Evolutionary conservation across 2,113 vertebrate genomes (phyloP).

Genomic region (Oncorhynchus kisutch): DNA sequence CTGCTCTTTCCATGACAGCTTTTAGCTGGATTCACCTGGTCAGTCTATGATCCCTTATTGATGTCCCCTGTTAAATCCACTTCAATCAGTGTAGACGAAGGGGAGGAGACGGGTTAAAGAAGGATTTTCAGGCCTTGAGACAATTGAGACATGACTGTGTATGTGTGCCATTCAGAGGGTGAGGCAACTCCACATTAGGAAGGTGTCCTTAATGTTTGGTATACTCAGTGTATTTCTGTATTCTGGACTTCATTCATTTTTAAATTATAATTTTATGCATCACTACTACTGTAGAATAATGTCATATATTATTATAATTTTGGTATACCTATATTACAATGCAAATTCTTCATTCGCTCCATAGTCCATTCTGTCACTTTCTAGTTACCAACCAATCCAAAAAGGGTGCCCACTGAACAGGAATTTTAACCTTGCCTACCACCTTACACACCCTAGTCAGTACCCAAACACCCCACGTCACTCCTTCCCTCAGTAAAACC

Average conservation of each 20-base stretch:
- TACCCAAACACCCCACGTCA: background rate
- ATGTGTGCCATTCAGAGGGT: no score
- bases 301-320: constrained; percentile 77
- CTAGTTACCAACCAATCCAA: constrained; percentile 36
- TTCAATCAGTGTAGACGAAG: no score
- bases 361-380: constrained; percentile 51
- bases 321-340: constrained; percentile 66
- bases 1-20: no score
- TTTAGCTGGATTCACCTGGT: no score
- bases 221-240: constrained; percentile 20
- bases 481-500: background rate
- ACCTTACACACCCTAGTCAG: background rate
- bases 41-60: no score
- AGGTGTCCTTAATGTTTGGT: no score
- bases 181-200: no score
- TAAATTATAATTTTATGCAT: constrained; percentile 43
- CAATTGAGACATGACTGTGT: no score
- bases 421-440: background rate
- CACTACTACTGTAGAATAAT: constrained; percentile 46
- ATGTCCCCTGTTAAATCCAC: no score
- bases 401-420: constrained; percentile 19
- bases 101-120: no score
- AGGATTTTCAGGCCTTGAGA: no score
- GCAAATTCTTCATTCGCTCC: constrained; percentile 44
- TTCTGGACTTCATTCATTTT: constrained; percentile 17